Conservation (phyloP, 2,113 vertebrate genomes). For the Cebidichthys violaceus region DNA sequence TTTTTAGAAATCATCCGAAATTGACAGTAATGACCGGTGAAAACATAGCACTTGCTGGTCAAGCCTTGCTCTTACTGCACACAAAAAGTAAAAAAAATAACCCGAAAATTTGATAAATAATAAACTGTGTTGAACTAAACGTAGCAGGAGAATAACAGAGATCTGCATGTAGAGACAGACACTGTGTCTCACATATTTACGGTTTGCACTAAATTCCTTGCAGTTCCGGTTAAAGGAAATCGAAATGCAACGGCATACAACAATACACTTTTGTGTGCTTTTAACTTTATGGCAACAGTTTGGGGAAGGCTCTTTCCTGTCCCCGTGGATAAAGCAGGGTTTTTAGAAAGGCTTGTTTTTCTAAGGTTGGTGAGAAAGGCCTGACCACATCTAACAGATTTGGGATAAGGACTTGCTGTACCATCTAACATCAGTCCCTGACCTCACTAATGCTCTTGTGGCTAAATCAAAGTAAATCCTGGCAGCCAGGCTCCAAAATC, state of each 20-base stretch:
- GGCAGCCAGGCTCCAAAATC: background rate
- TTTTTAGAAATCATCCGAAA: background rate
- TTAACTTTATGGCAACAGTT: background rate
- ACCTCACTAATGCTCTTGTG: background rate
- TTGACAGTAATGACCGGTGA: background rate
- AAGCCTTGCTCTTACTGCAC: background rate
- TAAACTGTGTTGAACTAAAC: background rate
- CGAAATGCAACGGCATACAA: background rate
- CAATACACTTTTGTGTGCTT: background rate
- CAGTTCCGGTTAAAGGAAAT: background rate
- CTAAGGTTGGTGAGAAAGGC: background rate
- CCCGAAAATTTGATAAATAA: background rate
- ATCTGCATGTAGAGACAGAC: background rate
- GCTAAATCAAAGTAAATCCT: background rate
- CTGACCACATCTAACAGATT: slow-evolving; percentile 8
- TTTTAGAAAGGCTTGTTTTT: background rate
- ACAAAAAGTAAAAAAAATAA: background rate
- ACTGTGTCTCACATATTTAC: background rate
- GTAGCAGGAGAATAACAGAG: background rate
- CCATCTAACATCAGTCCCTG: background rate
- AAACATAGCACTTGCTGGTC: background rate
- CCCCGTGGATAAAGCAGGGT: background rate
- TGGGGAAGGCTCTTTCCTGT: background rate
- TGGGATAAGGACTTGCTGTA: background rate
- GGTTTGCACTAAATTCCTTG: background rate